These are phyloP conservation scores for Nylanderia fulva DNA, from an alignment of 1,140 invertebrate genomes.

Conservation along the genomic window DNA sequence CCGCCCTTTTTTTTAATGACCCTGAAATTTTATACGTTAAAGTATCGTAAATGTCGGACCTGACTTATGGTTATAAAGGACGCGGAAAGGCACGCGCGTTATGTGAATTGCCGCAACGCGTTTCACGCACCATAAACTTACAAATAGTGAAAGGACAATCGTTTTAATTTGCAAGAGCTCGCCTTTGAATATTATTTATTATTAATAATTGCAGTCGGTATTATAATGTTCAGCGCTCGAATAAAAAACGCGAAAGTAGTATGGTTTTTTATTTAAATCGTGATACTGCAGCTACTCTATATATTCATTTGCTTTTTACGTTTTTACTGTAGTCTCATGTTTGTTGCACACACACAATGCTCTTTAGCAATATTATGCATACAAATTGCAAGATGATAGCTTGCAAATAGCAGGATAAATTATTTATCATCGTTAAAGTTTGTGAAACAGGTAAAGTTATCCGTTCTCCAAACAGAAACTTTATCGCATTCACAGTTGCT, in stretches of 20 bases:
- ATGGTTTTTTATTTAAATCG: slow-evolving; percentile 11
- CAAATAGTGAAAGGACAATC: slow-evolving; percentile 60
- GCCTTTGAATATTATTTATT: slow-evolving; percentile 5
- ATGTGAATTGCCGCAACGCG: slow-evolving; percentile 62
- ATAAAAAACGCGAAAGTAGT: slow-evolving; percentile 8
- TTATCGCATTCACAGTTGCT: background rate
- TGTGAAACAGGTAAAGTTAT: background rate
- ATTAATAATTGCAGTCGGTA: slow-evolving; percentile 1
- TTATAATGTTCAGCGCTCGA: background rate
- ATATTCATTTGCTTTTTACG: slow-evolving; percentile 1
- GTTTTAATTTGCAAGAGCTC: slow-evolving; percentile 40
- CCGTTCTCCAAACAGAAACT: background rate
- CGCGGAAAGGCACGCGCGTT: slow-evolving; percentile 49
- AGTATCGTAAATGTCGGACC: slow-evolving; percentile 52
- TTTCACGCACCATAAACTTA: slow-evolving; percentile 75
- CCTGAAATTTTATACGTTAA: slow-evolving; percentile 42
- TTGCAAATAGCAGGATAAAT: background rate
- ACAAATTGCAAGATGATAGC: background rate
- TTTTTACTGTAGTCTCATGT: background rate
- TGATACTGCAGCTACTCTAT: background rate
- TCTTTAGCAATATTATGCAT: background rate
- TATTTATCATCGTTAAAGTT: background rate
- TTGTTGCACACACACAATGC: slow-evolving; percentile 17
- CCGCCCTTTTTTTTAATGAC: slow-evolving; percentile 43
- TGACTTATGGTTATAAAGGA: slow-evolving; percentile 59